A percentile compares a stretch with the other conserved stretches of the same genome.
Evolutionary conservation across 2,797 vertebrate species (phyloP).

Genomic region (Betta splendens): DNA sequence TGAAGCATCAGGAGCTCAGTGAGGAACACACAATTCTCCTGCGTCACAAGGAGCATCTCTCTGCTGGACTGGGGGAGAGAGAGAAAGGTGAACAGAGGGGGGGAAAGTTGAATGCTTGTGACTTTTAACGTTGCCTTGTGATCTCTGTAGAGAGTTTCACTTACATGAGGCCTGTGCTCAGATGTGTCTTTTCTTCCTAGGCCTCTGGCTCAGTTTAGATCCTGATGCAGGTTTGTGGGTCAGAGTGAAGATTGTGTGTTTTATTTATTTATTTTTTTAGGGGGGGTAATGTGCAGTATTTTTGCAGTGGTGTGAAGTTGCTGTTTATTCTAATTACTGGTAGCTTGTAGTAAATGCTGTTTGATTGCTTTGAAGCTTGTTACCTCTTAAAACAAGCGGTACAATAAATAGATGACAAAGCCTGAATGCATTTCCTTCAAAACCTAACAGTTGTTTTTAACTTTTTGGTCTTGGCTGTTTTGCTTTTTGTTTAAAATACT

Average conservation of each 20-base stretch:
- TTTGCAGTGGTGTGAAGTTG: constrained; percentile 71
- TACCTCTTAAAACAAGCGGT: no score
- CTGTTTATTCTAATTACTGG: constrained; percentile 43
- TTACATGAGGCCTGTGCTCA: constrained; percentile 68
- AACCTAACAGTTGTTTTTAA: constrained; percentile 17
- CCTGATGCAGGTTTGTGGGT: constrained; percentile 81
- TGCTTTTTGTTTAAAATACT: neutral
- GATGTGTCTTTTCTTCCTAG: constrained; percentile 76
- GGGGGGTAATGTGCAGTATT: constrained; percentile 24
- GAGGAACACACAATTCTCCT: constrained; percentile 78
- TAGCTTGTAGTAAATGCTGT: constrained; percentile 27
- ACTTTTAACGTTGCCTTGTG: neutral
- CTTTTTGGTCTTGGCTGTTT: neutral
- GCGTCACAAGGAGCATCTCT: constrained; percentile 79
- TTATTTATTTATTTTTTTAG: constrained; percentile 47
- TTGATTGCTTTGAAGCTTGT: constrained; percentile 50
- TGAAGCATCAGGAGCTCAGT: constrained; percentile 83
- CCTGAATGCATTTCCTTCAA: no score
- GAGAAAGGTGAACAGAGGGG: constrained; percentile 81
- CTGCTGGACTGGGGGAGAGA: constrained; percentile 77
- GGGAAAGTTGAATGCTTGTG: neutral
- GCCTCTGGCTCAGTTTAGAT: constrained; percentile 73
- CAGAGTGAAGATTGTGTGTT: constrained; percentile 57
- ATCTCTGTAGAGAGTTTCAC: constrained; percentile 34
- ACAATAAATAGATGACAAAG: no score